Conservation (phyloP, 1,140 invertebrate genomes). For the Muscidifurax raptorellus region DNA sequence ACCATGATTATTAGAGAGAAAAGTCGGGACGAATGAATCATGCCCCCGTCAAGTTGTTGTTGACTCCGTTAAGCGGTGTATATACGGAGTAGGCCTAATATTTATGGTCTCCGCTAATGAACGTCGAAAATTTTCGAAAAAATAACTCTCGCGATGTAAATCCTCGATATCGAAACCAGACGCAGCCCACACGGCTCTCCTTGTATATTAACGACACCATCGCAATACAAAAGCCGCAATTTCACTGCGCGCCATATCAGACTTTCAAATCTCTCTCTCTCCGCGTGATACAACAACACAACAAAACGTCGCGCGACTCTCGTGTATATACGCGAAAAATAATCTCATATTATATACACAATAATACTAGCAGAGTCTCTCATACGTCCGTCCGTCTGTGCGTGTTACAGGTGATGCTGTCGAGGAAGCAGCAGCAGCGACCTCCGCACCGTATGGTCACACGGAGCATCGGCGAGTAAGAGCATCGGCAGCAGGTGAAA, state of each 20-base stretch:
- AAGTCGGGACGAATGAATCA: neutral
- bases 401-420: conserved; percentile 27
- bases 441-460: neutral
- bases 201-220: neutral
- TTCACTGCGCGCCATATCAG: neutral
- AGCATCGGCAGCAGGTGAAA: conserved; percentile 38
- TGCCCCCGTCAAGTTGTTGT: neutral
- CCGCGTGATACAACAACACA: neutral
- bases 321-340: too few relatives aligned
- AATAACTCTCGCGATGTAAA: neutral
- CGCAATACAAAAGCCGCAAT: conserved; percentile 36
- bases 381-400: too few relatives aligned
- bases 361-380: too few relatives aligned
- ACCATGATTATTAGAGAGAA: neutral
- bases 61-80: neutral
- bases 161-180: neutral
- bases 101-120: neutral
- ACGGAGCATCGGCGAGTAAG: neutral
- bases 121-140: neutral
- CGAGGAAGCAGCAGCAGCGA: neutral
- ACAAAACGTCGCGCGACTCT: too few relatives aligned
- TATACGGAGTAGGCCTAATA: neutral
- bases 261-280: conserved; percentile 42
- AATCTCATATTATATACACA: too few relatives aligned
- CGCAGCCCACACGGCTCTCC: too few relatives aligned